These are phyloP conservation scores for Ammodytes marinus DNA, from an alignment of 2,113 vertebrate species.

Conservation along the genomic window DNA sequence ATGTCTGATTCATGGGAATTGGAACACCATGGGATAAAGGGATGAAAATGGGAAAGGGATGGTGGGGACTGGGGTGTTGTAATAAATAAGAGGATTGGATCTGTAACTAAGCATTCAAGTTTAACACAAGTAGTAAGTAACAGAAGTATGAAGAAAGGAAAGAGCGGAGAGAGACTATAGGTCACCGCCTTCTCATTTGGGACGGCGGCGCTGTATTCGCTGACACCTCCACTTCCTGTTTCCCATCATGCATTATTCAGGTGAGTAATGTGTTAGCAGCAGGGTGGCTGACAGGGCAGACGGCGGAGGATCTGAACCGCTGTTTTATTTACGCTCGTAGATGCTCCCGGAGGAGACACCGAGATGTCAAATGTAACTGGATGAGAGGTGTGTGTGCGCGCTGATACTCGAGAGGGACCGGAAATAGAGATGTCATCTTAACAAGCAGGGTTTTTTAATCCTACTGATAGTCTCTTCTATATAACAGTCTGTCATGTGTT, in stretches of 20 bases:
- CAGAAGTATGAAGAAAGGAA: neutral
- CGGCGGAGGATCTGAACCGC: constrained; percentile 49
- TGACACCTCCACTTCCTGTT: constrained; percentile 58
- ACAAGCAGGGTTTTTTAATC: constrained; percentile 2
- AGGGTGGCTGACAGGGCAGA: constrained; percentile 50
- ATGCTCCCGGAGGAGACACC: constrained; percentile 37
- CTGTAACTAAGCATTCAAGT: no score
- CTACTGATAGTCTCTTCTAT: constrained; percentile 21
- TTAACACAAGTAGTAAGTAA: no score
- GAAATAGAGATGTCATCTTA: constrained; percentile 49
- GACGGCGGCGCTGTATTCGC: constrained; percentile 25
- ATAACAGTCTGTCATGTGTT: constrained; percentile 15
- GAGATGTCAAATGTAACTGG: constrained; percentile 46
- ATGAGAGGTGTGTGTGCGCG: constrained; percentile 35
- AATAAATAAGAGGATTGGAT: no score
- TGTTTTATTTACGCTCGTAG: constrained; percentile 57
- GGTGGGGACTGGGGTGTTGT: no score
- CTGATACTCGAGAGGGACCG: constrained; percentile 33
- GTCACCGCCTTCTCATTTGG: constrained; percentile 38
- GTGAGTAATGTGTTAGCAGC: constrained; percentile 46
- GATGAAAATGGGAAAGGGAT: neutral
- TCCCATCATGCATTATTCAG: constrained; percentile 74
- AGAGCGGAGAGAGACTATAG: neutral
- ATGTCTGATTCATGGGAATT: constrained; percentile 13
- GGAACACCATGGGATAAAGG: neutral